Conservation (phyloP, 2,797 vertebrate species). For the Hypotaenidia okinawae region DNA sequence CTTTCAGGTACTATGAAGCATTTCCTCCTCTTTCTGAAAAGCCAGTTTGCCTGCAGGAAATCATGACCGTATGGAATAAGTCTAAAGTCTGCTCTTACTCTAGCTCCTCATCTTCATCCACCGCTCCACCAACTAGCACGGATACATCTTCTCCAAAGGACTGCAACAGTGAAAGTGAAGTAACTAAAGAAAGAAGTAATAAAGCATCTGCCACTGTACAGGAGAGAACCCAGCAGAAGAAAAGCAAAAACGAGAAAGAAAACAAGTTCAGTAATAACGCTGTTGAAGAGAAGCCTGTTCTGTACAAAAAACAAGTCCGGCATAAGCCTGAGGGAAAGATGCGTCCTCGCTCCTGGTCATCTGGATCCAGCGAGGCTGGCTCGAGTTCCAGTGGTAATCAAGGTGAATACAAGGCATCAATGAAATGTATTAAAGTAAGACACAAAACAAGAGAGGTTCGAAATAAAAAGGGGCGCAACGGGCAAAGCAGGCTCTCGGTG, state of each 20-base stretch:
- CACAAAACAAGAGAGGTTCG: conserved; percentile 92
- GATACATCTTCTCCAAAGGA: conserved; percentile 98
- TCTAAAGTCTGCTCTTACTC: conserved; percentile 92
- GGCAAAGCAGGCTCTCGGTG: conserved; percentile 85
- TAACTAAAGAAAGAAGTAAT: conserved; percentile 80
- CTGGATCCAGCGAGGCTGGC: conserved; percentile 96
- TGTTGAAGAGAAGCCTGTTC: conserved; percentile 83
- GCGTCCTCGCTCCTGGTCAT: conserved; percentile 96
- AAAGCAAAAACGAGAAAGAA: conserved; percentile 90
- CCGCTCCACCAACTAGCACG: conserved; percentile 95
- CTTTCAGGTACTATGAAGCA: conserved; percentile 97
- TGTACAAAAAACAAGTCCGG: conserved; percentile 86
- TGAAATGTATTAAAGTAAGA: conserved; percentile 87
- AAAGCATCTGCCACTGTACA: conserved; percentile 73
- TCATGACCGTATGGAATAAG: conserved; percentile 99
- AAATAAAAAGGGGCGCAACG: conserved; percentile 87
- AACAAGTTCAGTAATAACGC: conserved; percentile 81
- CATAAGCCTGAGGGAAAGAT: conserved; percentile 89
- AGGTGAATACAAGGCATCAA: conserved; percentile 84
- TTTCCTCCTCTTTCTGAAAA: conserved; percentile 98
- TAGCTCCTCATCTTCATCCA: conserved; percentile 94
- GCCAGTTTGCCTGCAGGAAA: conserved; percentile 98
- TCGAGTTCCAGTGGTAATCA: conserved; percentile 96
- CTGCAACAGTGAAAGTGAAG: conserved; percentile 94
- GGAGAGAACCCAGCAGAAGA: conserved; percentile 83